Evolutionary conservation across 1,140 invertebrate genomes (phyloP).

Genomic region (Bacillus rossius): DNA sequence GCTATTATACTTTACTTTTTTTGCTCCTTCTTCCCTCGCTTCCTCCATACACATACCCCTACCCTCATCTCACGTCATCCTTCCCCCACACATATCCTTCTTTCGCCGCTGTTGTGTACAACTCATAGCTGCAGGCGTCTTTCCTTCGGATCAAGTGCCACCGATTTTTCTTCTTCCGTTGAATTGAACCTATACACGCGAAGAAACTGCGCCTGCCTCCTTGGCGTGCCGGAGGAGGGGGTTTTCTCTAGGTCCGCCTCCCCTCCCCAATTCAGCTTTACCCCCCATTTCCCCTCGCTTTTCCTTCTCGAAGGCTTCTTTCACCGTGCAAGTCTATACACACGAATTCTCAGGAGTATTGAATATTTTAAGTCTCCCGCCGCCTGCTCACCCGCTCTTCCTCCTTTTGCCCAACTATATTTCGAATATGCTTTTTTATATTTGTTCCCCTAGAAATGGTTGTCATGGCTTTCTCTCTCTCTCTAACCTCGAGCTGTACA

Average conservation of each 20-base stretch:
- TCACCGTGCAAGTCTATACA: background rate
- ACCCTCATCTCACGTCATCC: background rate
- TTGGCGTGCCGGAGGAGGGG: background rate
- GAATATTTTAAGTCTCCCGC: too few species aligned
- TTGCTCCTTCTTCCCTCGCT: background rate
- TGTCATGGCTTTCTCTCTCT: too few species aligned
- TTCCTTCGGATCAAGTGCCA: background rate
- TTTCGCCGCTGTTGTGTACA: background rate
- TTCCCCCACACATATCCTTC: slow-evolving; percentile 1
- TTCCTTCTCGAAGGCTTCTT: background rate
- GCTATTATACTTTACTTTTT: slow-evolving; percentile 14
- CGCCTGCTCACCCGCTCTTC: too few species aligned
- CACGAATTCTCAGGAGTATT: too few species aligned
- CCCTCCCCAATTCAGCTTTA: background rate
- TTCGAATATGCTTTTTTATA: too few species aligned
- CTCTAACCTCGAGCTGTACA: too few species aligned
- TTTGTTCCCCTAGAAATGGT: too few species aligned
- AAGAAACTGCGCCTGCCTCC: background rate
- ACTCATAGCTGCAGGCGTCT: background rate
- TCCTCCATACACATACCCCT: too few species aligned
- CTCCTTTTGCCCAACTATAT: too few species aligned
- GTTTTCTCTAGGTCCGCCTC: too few species aligned
- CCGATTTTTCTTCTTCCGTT: too few species aligned
- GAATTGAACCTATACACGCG: too few species aligned
- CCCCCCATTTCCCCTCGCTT: background rate